These are phyloP conservation scores for Eristalis arbustorum DNA, from an alignment of 2,888 invertebrate genomes.

Conservation along the genomic window DNA sequence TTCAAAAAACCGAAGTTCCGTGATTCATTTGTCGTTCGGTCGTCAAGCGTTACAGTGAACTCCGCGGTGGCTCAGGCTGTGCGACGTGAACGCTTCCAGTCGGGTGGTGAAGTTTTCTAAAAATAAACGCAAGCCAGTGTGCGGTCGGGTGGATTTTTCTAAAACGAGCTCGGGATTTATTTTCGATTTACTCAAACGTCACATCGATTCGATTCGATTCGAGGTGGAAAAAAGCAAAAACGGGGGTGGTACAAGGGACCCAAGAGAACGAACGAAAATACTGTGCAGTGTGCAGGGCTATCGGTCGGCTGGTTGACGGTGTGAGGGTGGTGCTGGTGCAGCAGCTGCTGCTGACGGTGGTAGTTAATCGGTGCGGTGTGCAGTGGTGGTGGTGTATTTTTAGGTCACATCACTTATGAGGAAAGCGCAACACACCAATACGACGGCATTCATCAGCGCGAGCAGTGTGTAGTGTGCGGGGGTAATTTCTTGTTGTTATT, in stretches of 20 bases:
- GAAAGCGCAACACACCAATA: slow-evolving; percentile 70
- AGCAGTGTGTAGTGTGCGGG: slow-evolving; percentile 25
- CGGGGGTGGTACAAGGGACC: not conserved
- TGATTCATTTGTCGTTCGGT: slow-evolving; percentile 23
- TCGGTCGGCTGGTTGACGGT: slow-evolving; percentile 41
- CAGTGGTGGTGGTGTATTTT: slow-evolving; percentile 42
- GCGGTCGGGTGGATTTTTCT: not conserved
- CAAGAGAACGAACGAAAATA: not conserved
- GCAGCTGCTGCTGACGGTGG: slow-evolving; percentile 47
- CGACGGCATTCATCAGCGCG: slow-evolving; percentile 14
- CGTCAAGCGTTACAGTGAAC: not conserved
- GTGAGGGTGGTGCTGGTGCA: slow-evolving; percentile 19
- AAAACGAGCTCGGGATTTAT: not conserved
- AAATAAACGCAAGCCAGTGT: not conserved
- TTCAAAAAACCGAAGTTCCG: slow-evolving; percentile 35
- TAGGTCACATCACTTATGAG: slow-evolving; percentile 73
- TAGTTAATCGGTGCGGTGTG: not conserved
- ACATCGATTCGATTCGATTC: not conserved
- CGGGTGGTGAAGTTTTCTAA: not conserved
- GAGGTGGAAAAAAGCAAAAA: slow-evolving; percentile 55
- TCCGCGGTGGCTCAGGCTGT: not conserved
- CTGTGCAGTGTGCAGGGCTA: slow-evolving; percentile 47
- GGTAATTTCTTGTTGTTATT: slow-evolving; percentile 60
- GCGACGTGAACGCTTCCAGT: not conserved
- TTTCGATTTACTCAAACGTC: slow-evolving; percentile 50